These are phyloP conservation scores for Ophion costatus DNA, from an alignment of 2,888 invertebrate species.

Conservation along the genomic window DNA sequence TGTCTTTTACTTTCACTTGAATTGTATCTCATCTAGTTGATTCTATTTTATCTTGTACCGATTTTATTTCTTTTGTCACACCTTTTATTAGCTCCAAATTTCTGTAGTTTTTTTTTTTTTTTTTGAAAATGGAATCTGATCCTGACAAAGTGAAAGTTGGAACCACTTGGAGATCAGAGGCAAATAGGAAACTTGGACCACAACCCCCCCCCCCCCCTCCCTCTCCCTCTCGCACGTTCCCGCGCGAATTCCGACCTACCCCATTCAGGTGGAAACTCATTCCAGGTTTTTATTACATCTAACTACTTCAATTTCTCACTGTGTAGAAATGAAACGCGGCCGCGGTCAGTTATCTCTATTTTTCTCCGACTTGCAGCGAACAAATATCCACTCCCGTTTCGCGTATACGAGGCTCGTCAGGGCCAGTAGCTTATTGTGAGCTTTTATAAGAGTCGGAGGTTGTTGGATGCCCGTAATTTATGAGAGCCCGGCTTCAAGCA, in stretches of 20 bases:
- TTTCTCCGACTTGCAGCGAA: not conserved
- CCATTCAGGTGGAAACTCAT: not conserved
- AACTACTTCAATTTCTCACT: not conserved
- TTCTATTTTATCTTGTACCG: not conserved
- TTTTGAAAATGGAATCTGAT: not conserved
- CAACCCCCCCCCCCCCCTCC: not conserved
- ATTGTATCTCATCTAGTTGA: not conserved
- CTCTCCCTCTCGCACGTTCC: not conserved
- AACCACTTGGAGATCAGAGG: not conserved
- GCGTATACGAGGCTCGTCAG: not conserved
- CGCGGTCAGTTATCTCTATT: not conserved
- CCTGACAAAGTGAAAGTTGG: not conserved
- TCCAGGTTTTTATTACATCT: not conserved
- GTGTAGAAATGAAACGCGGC: not conserved
- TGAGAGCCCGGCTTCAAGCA: conserved; percentile 27
- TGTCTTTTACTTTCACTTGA: not conserved
- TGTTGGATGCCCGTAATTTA: conserved; percentile 43
- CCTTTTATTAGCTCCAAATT: not conserved
- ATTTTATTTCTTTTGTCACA: not conserved
- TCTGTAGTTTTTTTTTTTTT: not conserved
- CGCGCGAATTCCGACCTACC: not conserved
- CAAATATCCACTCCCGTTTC: not conserved
- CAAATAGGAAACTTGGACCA: not conserved
- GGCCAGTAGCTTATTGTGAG: conserved; percentile 36
- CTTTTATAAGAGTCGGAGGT: conserved; percentile 56